Evolutionary conservation across 2,113 vertebrate species (phyloP).

Genomic region (Cryptomyrus ogoouensis): DNA sequence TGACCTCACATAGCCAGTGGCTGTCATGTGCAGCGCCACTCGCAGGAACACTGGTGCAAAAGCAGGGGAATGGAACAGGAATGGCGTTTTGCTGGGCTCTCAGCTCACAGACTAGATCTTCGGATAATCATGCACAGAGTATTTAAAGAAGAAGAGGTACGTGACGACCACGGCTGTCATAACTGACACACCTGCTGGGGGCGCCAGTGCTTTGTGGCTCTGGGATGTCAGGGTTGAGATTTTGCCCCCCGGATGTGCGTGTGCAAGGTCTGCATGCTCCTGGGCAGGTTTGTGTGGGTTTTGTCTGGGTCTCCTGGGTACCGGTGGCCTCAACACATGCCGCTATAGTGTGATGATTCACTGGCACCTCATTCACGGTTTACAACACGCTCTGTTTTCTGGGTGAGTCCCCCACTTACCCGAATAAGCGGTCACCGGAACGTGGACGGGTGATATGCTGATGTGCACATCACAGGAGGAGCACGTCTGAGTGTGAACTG

Average conservation of each 20-base stretch:
- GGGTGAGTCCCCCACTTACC: not conserved
- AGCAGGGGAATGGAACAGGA: not conserved
- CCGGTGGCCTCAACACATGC: not conserved
- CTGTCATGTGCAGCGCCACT: conserved; percentile 39
- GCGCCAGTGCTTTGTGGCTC: not conserved
- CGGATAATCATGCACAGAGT: not conserved
- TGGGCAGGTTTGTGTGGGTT: not conserved
- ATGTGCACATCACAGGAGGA: not conserved
- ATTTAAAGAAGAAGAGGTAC: not conserved
- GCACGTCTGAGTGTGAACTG: not conserved
- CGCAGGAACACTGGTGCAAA: not conserved
- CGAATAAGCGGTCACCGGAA: not conserved
- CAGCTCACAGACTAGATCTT: not conserved
- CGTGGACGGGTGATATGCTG: not conserved
- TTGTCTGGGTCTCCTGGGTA: not conserved
- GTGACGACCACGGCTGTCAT: not conserved
- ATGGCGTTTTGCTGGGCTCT: not conserved
- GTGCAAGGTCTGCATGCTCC: not conserved
- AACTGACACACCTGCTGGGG: not conserved
- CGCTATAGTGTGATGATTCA: not conserved
- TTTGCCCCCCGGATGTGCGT: not conserved
- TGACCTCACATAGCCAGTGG: conserved; percentile 31
- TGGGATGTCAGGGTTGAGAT: not conserved
- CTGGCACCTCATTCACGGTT: not conserved
- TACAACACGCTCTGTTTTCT: not conserved